These are phyloP conservation scores for Jaculus jaculus DNA, from an alignment of 2,113 vertebrate species.

Conservation along the genomic window DNA sequence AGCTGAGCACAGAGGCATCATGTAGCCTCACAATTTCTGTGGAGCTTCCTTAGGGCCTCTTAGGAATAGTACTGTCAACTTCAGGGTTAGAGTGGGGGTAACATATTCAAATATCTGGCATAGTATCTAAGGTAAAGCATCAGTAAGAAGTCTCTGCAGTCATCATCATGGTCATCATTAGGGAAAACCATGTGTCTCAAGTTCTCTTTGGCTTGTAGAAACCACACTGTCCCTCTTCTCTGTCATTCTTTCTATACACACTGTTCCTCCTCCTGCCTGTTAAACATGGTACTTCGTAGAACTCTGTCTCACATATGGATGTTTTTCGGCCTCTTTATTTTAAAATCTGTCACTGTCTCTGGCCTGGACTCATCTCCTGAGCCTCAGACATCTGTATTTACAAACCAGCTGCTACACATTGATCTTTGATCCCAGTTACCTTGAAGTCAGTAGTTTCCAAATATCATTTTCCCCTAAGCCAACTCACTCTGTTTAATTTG, in stretches of 20 bases:
- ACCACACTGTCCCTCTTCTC: background rate
- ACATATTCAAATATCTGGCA: background rate
- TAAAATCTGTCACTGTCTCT: background rate
- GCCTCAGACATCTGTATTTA: background rate
- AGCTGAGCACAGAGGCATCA: too few relatives aligned
- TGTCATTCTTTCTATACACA: background rate
- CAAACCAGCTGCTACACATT: background rate
- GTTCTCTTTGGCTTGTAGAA: background rate
- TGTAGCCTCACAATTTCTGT: background rate
- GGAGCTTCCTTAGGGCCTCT: background rate
- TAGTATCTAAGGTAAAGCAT: background rate
- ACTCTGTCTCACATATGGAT: background rate
- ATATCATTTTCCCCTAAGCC: background rate
- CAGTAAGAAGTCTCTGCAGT: background rate
- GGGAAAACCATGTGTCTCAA: background rate
- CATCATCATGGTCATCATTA: background rate
- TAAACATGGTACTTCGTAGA: background rate
- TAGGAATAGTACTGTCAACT: background rate
- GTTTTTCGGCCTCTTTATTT: background rate
- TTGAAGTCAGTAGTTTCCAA: background rate
- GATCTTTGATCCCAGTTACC: too few relatives aligned
- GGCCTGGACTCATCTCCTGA: background rate
- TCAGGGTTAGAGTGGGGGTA: background rate
- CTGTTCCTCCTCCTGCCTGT: background rate
- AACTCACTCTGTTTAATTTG: background rate